Evolutionary conservation across 2,113 vertebrate genomes (phyloP).

Genomic region (Cochlearius cochlearius): DNA sequence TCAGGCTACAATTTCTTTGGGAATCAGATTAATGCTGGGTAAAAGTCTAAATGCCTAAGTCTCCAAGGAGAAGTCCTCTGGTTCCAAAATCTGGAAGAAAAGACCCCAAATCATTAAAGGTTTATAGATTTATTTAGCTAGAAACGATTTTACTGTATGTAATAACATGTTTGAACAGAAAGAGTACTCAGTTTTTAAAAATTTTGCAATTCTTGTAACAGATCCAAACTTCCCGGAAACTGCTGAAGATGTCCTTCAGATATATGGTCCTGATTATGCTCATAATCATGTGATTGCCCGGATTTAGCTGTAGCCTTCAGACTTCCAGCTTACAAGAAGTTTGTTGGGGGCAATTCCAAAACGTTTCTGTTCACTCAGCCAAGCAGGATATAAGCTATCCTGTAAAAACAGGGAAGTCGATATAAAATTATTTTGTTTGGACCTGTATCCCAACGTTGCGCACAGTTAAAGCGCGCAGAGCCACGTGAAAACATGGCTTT

Average conservation of each 20-base stretch:
- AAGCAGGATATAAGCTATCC: neutral
- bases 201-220: neutral
- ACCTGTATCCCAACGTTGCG: neutral
- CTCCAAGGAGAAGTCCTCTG: neutral
- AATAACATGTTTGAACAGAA: neutral
- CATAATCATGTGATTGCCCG: neutral
- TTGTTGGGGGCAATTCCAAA: neutral
- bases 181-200: neutral
- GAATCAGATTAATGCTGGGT: neutral
- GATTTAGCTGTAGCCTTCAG: neutral
- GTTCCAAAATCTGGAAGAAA: neutral
- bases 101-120: neutral
- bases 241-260: neutral
- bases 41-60: neutral
- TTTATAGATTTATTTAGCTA: neutral
- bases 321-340: neutral
- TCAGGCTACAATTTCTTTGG: neutral
- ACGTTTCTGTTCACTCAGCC: neutral
- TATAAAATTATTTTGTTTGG: constrained; percentile 8
- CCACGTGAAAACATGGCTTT: neutral
- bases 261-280: neutral
- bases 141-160: neutral
- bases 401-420: neutral
- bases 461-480: neutral
- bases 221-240: neutral